phyloP scores from a whole-genome alignment of 2,888 invertebrate species.

The Malthinus seriepunctatus region DNA sequence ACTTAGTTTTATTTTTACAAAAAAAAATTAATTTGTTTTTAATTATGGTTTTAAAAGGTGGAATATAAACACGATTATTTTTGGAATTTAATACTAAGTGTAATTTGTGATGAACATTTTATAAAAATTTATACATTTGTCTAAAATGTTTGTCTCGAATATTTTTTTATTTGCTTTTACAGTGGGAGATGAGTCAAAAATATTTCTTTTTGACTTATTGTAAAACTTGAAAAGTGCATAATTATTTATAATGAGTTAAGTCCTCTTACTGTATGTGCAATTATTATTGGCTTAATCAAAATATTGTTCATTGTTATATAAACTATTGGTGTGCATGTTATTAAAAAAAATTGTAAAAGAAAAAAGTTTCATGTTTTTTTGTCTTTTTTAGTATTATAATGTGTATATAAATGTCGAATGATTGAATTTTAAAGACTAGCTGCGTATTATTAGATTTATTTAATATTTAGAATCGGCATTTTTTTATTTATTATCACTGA shows the following conservation, averaged over 20 bases:
- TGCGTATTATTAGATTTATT: conserved; percentile 23
- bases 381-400: conserved; percentile 11
- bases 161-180: conserved; percentile 27
- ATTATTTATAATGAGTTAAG: conserved; percentile 16
- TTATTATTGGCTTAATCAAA: conserved; percentile 41
- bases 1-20: conserved; percentile 9
- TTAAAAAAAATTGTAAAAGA: conserved; percentile 7
- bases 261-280: conserved; percentile 46
- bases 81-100: conserved; percentile 32
- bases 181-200: conserved; percentile 20
- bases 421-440: conserved; percentile 17
- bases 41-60: conserved; percentile 20
- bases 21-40: conserved; percentile 2
- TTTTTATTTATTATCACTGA: conserved; percentile 27
- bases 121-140: conserved; percentile 19
- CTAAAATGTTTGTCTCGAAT: conserved; percentile 29
- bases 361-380: conserved; percentile 20
- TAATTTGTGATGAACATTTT: conserved; percentile 32
- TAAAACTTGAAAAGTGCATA: conserved; percentile 33
- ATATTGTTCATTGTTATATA: conserved; percentile 51
- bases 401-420: conserved; percentile 17
- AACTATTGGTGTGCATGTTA: conserved; percentile 22
- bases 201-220: conserved; percentile 21
- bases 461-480: conserved; percentile 17
- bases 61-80: conserved; percentile 28